phyloP scores from a whole-genome alignment of 1,140 invertebrate species.

The Akabosia matsudoensis region DNA sequence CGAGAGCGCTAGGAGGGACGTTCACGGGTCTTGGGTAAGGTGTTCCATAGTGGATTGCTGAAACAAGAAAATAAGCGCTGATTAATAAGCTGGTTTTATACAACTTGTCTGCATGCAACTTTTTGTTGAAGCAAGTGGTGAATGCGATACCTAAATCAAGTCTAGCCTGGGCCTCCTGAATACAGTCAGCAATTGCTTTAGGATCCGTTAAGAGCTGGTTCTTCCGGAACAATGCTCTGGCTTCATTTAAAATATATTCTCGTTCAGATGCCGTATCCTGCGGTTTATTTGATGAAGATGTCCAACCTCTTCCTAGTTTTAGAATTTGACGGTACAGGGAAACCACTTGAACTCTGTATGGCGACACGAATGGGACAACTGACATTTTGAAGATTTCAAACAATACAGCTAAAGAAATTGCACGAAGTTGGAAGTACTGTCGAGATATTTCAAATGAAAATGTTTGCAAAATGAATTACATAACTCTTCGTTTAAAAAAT shows the following conservation, averaged over 20 bases:
- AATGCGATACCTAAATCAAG: constrained; percentile 45
- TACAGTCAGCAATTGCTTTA: constrained; percentile 40
- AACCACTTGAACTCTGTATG: constrained; percentile 26
- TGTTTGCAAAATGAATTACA: too few relatives aligned
- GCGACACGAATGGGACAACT: neutral
- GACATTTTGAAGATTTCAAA: constrained; percentile 9
- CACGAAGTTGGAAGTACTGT: neutral
- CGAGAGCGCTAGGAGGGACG: constrained; percentile 42
- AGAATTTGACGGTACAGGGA: constrained; percentile 42
- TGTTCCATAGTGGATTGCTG: constrained; percentile 47
- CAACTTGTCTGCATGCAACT: neutral
- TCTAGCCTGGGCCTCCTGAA: constrained; percentile 46
- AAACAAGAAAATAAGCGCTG: constrained; percentile 17
- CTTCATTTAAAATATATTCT: constrained; percentile 46
- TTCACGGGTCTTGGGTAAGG: constrained; percentile 48
- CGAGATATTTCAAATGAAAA: too few relatives aligned
- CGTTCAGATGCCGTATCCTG: constrained; percentile 33
- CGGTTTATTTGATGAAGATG: constrained; percentile 24
- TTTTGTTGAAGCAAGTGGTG: too few relatives aligned
- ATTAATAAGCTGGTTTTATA: neutral
- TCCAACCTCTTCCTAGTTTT: constrained; percentile 41
- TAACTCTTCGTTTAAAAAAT: too few relatives aligned
- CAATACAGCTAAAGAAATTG: neutral
- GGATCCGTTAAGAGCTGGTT: constrained; percentile 41
- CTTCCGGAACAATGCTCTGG: constrained; percentile 41